Percentiles rank a stretch among this genome's conserved stretches.
Evolutionary conservation across 2,113 vertebrate genomes (phyloP).

Genomic region (Abramis brama): DNA sequence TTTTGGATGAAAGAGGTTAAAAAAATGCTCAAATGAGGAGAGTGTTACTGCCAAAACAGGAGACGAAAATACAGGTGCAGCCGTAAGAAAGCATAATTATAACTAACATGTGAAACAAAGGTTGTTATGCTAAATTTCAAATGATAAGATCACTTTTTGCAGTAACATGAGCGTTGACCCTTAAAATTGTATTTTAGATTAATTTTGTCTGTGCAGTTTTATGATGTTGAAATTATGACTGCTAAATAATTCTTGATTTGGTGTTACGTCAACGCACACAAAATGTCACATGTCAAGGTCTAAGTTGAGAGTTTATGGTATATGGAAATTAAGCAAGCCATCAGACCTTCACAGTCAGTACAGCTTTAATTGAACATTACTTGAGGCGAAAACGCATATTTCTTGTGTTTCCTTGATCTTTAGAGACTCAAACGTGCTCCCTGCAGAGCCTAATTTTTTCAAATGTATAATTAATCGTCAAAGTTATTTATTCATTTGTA

Average conservation of each 20-base stretch:
- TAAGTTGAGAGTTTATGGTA: slow-evolving; percentile 57
- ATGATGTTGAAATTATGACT: not conserved
- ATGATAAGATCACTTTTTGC: not conserved
- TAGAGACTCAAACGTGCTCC: slow-evolving; percentile 71
- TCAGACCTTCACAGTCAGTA: slow-evolving; percentile 65
- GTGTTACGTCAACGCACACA: not conserved
- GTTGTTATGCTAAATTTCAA: not conserved
- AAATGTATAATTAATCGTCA: slow-evolving; percentile 79
- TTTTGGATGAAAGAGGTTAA: slow-evolving; percentile 45
- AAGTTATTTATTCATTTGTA: slow-evolving; percentile 78
- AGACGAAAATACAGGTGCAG: not conserved
- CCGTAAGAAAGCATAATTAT: not conserved
- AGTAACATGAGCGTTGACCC: not conserved
- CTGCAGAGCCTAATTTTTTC: slow-evolving; percentile 69
- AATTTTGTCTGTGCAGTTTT: not conserved
- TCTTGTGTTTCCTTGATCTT: slow-evolving; percentile 76
- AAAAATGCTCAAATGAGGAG: slow-evolving; percentile 9
- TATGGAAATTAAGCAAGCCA: slow-evolving; percentile 62
- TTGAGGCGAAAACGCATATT: slow-evolving; percentile 79
- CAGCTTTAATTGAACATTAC: slow-evolving; percentile 80
- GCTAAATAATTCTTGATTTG: not conserved
- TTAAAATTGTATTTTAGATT: slow-evolving; percentile 38
- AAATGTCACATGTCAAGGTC: slow-evolving; percentile 13
- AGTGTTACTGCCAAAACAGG: slow-evolving; percentile 28
- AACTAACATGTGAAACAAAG: not conserved